A percentile compares a stretch with the other conserved stretches of the same genome.
Evolutionary conservation across 2,113 vertebrate species (phyloP).

Genomic region (Cercopithecus mona): DNA sequence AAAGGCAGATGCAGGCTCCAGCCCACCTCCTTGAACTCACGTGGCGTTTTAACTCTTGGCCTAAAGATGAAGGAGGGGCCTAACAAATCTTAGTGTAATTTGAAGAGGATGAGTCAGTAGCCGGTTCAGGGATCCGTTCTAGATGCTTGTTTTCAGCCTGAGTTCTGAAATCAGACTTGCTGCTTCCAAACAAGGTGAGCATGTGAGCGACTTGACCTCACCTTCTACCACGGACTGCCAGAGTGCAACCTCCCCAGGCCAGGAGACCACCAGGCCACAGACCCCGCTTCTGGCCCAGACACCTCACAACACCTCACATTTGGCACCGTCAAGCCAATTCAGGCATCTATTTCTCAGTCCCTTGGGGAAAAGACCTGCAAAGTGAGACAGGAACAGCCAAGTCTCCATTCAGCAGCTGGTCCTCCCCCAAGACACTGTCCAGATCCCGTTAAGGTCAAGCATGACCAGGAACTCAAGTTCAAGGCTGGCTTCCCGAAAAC

Average conservation of each 20-base stretch:
- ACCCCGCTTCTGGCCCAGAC: not conserved
- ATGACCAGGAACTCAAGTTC: not conserved
- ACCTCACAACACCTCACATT: not conserved
- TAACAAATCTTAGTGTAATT: not conserved
- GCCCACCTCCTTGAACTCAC: not conserved
- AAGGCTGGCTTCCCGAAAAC: not conserved
- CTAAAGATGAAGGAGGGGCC: not conserved
- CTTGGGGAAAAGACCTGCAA: not conserved
- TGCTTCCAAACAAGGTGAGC: not conserved
- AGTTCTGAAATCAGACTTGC: not conserved
- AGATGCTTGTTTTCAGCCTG: not conserved
- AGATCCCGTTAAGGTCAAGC: not conserved
- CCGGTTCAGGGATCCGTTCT: not conserved
- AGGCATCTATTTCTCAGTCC: not conserved
- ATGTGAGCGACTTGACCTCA: rapidly evolving
- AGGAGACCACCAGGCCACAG: not conserved
- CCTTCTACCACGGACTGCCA: not conserved
- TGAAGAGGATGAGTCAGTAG: not conserved
- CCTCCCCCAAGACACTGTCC: not conserved
- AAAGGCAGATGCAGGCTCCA: not conserved
- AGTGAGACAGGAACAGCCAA: not conserved
- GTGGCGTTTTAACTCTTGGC: not conserved
- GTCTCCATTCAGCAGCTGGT: not conserved
- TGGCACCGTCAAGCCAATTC: not conserved
- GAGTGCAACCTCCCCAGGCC: not conserved